Evolutionary conservation across 1,140 invertebrate species (phyloP).

Genomic region (Drosophila ambigua): DNA sequence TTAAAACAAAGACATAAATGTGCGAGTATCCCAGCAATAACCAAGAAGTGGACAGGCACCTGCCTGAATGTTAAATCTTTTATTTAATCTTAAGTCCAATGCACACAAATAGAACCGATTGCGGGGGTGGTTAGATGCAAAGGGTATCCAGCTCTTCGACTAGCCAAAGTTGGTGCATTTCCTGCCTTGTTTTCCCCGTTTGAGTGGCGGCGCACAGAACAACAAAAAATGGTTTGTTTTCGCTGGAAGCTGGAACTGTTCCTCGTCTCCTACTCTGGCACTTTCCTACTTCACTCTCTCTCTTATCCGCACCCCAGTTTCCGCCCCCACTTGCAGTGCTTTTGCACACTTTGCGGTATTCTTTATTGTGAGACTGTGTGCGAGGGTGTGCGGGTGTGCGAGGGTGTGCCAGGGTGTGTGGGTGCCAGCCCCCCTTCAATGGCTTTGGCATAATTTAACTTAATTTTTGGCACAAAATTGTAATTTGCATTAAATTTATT

Average conservation of each 20-base stretch:
- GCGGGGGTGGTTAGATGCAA: no score
- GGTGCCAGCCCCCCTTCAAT: not conserved
- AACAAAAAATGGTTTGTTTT: conserved; percentile 52
- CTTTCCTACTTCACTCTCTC: no score
- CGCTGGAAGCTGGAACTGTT: not conserved
- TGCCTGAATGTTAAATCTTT: no score
- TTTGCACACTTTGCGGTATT: conserved; percentile 67
- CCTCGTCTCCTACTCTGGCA: conserved; percentile 43
- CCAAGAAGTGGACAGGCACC: no score
- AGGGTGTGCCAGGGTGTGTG: not conserved
- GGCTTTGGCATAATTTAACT: conserved; percentile 77
- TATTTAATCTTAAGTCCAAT: no score
- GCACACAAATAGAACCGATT: no score
- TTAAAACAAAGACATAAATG: no score
- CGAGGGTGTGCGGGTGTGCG: not conserved
- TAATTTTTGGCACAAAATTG: conserved; percentile 76
- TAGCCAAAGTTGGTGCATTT: no score
- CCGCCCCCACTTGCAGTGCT: conserved; percentile 43
- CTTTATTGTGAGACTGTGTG: conserved; percentile 49
- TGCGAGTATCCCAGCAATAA: no score
- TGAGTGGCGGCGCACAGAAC: conserved; percentile 43
- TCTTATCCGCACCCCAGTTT: no score
- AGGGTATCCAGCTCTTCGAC: no score
- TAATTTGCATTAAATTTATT: conserved; percentile 82
- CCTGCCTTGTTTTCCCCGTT: conserved; percentile 62